Base-by-base conservation (phyloP, 2,888 invertebrate species). In the Syrphus vitripennis region DNA sequence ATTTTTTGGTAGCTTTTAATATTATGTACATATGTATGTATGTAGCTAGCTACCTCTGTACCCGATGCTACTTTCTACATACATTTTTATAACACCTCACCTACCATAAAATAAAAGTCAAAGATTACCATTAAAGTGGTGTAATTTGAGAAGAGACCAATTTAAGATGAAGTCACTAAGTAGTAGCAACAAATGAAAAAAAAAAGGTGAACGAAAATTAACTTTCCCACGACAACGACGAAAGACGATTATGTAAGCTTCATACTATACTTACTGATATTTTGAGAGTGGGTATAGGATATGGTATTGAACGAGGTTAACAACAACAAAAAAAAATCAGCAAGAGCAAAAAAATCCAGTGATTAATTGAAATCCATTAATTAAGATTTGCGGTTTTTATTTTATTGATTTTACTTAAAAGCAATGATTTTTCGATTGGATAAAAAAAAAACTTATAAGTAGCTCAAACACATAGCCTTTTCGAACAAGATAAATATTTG, bases 101-200 rank as follows among this genome's bases (percentile, higher is more conserved):
- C 42, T 26, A 12, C 63, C 63, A 45, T 45, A 29, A 45, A 65
- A 26, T 19, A 45, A 45, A 26, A 65, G 45, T 45, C 45, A 65
- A 76, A 61, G 63, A 70, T 76, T 69, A 61, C 57, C 59, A 80
- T 55, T 71, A 63, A 26, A 63, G 75, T 75, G 70, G 37, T 81
- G 55, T 70, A 81, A 69, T 75, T 81, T 70, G 63, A 70, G 69
- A 55, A 75, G 16, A 29, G 45, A 42, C 65, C 70, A 76, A 81
- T 81, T 76, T 63, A 55, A 61, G 42, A 53, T 45, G 29, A n/a
- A 79, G 48, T 37, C 55, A 72, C 75, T 75, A 65, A 65, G 65
- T 65, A 63, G 42, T 19, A n/a, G n/a, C n/a, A n/a, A n/a, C n/a
- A n/a, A 53, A 40, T 26, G 37, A 63, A 63, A n/a, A n/a, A n/a